Base-by-base conservation (phyloP, 2,797 vertebrate genomes). In the Ctenopoma multispine region DNA sequence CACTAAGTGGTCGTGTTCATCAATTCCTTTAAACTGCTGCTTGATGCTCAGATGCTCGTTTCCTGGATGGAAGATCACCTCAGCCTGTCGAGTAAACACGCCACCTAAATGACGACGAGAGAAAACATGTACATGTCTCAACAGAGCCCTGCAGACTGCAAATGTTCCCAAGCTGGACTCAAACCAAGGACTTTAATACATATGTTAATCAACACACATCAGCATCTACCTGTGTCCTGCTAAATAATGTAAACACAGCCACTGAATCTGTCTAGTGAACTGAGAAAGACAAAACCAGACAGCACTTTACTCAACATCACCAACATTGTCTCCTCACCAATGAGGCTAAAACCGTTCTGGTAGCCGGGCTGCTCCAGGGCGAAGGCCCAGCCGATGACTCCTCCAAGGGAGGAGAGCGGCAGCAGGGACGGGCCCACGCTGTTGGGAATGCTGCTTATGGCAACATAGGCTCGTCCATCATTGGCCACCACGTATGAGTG, bases 361-460 rank as follows among this genome's bases (percentile, higher is more conserved):
- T 92, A 96, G 50, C 94, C 95, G 0, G 96, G 95, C 56, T 97
- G 96, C 75, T 98, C 96, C 85, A 99, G 93, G 0, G 97, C 96
- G 49, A 99, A 98, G 92, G 97, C 96, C 97, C 97, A 98, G 49
- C 97, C 97, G n/a, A 98, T 97, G 87, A 96, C 76, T 10, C 96
- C 97, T 0, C 96, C 97, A 2, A 98, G 76, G 0, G 96, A 95
- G 7, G 95, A 92, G 75, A 99, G 94, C 4, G 96, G 96, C 40
- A 95, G 93, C 60, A 98, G 89, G 4, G 97, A 95, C 15, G 96
- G 94, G 0, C 97, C 97, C 1, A 97, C 8, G 0, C 77, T 77
- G 15, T 88, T 79, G 0, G 94, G 93, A 72, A 98, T 92, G 80
- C 92, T 95, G 91, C 97, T 99, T 81, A 99, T 94, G 59, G 97